phyloP scores from a whole-genome alignment of 1,140 invertebrate species.

The Drosophila sechellia region DNA sequence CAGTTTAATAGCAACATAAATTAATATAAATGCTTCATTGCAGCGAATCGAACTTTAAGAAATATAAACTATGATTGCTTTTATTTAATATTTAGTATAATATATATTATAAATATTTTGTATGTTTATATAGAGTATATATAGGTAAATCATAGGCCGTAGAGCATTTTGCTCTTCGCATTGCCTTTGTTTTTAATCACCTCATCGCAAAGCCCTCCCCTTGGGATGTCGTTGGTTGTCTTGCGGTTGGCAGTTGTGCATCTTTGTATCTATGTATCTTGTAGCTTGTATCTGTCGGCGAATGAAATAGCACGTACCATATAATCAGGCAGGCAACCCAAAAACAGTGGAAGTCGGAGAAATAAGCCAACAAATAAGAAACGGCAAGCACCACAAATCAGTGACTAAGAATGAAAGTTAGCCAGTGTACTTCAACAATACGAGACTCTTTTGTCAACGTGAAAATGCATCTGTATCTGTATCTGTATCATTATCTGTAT shows the following conservation, averaged over 20 bases:
- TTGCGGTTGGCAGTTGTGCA: slow-evolving; percentile 41
- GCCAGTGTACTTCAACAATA: slow-evolving; percentile 13
- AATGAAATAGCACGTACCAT: slow-evolving; percentile 70
- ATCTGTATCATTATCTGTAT: neutral
- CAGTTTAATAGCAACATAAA: too few species aligned
- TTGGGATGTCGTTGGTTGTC: slow-evolving; percentile 12
- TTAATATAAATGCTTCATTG: too few species aligned
- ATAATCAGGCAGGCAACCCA: slow-evolving; percentile 74
- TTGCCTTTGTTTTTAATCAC: neutral
- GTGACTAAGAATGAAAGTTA: slow-evolving; percentile 74
- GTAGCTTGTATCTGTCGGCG: slow-evolving; percentile 44
- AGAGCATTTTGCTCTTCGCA: slow-evolving; percentile 14
- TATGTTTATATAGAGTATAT: too few species aligned
- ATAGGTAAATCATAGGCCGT: too few species aligned
- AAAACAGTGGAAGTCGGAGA: slow-evolving; percentile 37
- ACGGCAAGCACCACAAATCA: slow-evolving; percentile 56
- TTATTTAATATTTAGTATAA: too few species aligned
- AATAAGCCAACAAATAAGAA: slow-evolving; percentile 39
- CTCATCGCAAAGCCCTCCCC: slow-evolving; percentile 8
- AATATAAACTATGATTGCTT: too few species aligned
- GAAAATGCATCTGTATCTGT: slow-evolving; percentile 20
- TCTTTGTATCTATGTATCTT: slow-evolving; percentile 22
- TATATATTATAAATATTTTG: too few species aligned
- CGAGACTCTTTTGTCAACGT: slow-evolving; percentile 47
- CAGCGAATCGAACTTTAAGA: too few species aligned